Conservation (phyloP, 2,797 vertebrate species). For the Aeoliscus strigatus region DNA sequence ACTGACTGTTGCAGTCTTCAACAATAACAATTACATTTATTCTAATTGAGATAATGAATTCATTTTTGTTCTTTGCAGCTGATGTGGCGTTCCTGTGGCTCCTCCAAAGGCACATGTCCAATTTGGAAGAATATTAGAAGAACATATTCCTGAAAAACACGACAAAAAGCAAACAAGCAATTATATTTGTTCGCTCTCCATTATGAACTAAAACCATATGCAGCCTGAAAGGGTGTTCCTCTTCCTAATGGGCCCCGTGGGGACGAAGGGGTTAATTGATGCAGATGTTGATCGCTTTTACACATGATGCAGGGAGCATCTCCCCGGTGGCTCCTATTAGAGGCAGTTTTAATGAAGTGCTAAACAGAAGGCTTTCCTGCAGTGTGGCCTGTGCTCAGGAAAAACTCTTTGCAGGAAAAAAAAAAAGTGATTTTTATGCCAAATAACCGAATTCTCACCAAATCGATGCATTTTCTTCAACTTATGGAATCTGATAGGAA, state of each 20-base stretch:
- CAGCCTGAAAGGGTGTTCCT: slow-evolving; percentile 86
- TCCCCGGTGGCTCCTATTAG: slow-evolving; percentile 87
- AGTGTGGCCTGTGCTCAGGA: slow-evolving; percentile 71
- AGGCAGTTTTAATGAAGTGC: slow-evolving; percentile 90
- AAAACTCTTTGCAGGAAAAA: slow-evolving; percentile 66
- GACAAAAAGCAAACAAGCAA: slow-evolving; percentile 73
- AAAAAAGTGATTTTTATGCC: slow-evolving; percentile 72
- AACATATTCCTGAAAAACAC: slow-evolving; percentile 36
- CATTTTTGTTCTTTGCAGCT: background rate
- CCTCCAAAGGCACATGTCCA: slow-evolving; percentile 6
- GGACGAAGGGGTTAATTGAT: slow-evolving; percentile 88
- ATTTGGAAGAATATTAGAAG: slow-evolving; percentile 15
- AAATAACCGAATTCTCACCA: slow-evolving; percentile 71
- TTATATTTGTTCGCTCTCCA: slow-evolving; percentile 71
- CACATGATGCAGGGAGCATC: slow-evolving; percentile 77
- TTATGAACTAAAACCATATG: slow-evolving; percentile 81
- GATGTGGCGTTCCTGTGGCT: background rate
- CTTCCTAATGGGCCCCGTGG: slow-evolving; percentile 81
- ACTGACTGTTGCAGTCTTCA: background rate
- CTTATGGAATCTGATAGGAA: slow-evolving; percentile 64
- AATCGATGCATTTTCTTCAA: slow-evolving; percentile 69
- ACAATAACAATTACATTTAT: slow-evolving; percentile 10
- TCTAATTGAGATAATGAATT: background rate
- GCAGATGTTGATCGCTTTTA: slow-evolving; percentile 90
- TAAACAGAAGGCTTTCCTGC: slow-evolving; percentile 82